A percentile compares a stretch with the other conserved stretches of the same genome.
These are phyloP conservation scores for Epizoanthus ramosus DNA, from an alignment of 92 coral and sea anemone species.

Conservation along the genomic window DNA sequence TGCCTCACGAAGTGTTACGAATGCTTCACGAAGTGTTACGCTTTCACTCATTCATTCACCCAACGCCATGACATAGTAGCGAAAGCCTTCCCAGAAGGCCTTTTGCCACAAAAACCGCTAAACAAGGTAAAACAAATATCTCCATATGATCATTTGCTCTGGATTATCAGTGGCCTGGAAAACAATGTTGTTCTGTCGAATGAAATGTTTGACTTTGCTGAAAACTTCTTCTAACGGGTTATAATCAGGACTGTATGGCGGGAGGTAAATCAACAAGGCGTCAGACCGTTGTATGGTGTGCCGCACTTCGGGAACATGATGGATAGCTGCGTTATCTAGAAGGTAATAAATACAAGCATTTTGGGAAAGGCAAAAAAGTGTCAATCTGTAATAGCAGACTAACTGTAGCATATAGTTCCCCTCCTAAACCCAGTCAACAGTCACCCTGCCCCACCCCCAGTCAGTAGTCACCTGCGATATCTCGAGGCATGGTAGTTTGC, in stretches of 20 bases:
- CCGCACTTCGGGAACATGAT: constrained; percentile 28
- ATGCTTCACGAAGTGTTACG: no score
- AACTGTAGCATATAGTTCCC: no score
- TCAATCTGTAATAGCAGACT: no score
- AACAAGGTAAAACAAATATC: no score
- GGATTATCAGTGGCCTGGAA: constrained; percentile 22
- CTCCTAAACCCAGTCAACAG: background rate
- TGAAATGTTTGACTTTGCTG: constrained; percentile 27
- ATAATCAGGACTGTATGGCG: constrained; percentile 45
- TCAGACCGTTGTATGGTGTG: constrained; percentile 9
- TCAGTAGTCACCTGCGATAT: constrained; percentile 81
- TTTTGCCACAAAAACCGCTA: no score
- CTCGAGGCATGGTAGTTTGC: constrained; percentile 95
- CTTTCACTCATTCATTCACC: no score
- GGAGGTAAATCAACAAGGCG: constrained; percentile 28
- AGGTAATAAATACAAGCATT: no score
- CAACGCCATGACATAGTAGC: no score
- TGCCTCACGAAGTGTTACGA: no score
- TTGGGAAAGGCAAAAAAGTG: no score
- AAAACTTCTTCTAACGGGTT: constrained; percentile 45
- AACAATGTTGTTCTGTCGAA: constrained; percentile 24
- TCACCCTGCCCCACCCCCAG: background rate
- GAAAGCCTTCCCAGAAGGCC: no score
- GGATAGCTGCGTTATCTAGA: constrained; percentile 26
- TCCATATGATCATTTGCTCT: background rate